These are phyloP conservation scores for Squalus acanthias DNA, from an alignment of 2,797 vertebrate genomes.

Conservation along the genomic window DNA sequence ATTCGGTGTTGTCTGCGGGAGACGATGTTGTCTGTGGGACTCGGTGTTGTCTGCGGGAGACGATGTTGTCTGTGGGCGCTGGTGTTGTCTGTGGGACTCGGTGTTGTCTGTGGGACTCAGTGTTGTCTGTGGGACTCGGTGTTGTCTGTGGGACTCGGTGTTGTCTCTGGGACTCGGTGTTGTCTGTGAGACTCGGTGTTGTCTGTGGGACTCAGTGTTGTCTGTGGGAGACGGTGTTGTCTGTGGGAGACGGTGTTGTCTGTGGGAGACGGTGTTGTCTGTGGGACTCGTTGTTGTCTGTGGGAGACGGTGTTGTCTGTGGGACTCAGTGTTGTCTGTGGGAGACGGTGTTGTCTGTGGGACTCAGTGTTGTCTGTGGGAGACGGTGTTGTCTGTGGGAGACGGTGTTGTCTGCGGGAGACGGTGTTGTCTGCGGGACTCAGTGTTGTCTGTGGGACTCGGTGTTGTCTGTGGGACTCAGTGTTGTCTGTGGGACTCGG, in stretches of 20 bases:
- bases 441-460: neutral
- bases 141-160: neutral
- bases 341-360: no score
- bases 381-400: neutral
- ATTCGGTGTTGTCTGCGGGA: no score
- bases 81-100: neutral
- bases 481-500: neutral
- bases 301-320: no score
- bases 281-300: no score
- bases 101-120: neutral
- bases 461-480: neutral
- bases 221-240: no score
- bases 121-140: neutral
- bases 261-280: no score
- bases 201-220: no score
- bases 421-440: neutral
- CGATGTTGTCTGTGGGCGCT: neutral
- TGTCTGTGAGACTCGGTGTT: no score
- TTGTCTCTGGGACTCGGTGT: neutral
- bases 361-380: no score
- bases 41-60: neutral
- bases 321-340: no score
- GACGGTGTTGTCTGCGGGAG: neutral
- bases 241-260: no score
- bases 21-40: neutral